These are phyloP conservation scores for Mylabris sibirica DNA, from an alignment of 2,888 invertebrate genomes.

Conservation along the genomic window DNA sequence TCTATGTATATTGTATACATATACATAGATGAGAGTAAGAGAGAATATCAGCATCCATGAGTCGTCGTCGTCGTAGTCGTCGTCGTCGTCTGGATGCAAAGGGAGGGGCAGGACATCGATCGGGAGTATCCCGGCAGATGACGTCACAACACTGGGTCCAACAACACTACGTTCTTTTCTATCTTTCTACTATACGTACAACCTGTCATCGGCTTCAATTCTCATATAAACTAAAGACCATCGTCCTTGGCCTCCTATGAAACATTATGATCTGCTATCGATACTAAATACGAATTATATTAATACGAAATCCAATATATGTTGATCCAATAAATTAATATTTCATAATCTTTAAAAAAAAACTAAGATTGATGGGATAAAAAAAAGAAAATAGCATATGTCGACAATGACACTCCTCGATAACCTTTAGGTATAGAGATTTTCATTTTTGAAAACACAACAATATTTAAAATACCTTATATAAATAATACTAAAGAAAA, in stretches of 20 bases:
- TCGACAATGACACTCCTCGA: neutral
- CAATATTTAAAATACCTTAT: neutral
- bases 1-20: neutral
- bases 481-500: neutral
- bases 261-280: neutral
- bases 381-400: neutral
- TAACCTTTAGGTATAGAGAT: neutral
- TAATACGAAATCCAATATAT: neutral
- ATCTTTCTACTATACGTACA: slow-evolving; percentile 45
- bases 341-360: neutral
- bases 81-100: slow-evolving; percentile 44
- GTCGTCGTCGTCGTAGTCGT: slow-evolving; percentile 6
- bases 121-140: slow-evolving; percentile 50
- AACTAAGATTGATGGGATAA: neutral
- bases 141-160: slow-evolving; percentile 52
- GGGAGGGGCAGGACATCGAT: slow-evolving; percentile 49
- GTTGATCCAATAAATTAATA: neutral
- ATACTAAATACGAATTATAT: neutral
- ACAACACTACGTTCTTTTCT: slow-evolving; percentile 47
- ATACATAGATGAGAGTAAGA: slow-evolving; percentile 33
- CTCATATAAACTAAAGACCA: slow-evolving; percentile 33
- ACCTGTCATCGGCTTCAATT: slow-evolving; percentile 35
- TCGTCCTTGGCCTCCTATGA: slow-evolving; percentile 24
- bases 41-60: slow-evolving; percentile 43
- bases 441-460: neutral